phyloP scores from a whole-genome alignment of 1,140 invertebrate species.

The Drosophila obscura region DNA sequence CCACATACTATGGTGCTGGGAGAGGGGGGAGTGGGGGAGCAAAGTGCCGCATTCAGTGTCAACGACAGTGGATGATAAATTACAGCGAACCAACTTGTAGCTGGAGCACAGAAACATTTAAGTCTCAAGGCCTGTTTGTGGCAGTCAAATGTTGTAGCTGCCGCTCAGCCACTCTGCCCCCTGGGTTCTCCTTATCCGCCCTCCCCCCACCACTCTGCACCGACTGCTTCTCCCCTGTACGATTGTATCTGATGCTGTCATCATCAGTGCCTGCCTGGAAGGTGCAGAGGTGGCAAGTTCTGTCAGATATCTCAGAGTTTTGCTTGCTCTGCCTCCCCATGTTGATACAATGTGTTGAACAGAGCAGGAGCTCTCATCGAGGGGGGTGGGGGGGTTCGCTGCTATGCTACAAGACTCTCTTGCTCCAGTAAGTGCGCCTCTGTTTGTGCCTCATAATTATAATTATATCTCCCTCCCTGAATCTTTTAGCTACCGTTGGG shows the following conservation, averaged over 20 bases:
- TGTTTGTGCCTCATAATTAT: conserved; percentile 36
- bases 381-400: neutral
- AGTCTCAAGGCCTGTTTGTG: conserved; percentile 53
- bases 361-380: neutral
- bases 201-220: conserved; percentile 1
- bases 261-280: neutral
- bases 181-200: neutral
- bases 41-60: conserved; percentile 9
- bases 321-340: conserved; percentile 38
- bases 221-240: neutral
- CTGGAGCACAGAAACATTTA: conserved; percentile 33
- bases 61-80: conserved; percentile 49
- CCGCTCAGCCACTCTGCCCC: neutral
- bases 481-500: conserved; percentile 58
- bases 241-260: conserved; percentile 5
- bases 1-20: neutral
- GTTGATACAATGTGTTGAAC: conserved; percentile 59
- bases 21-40: no score
- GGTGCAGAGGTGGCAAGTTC: conserved; percentile 55
- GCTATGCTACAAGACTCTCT: neutral
- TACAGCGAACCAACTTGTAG: conserved; percentile 14
- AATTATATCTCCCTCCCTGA: conserved; percentile 29
- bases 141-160: conserved; percentile 44
- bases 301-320: conserved; percentile 34
- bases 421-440: neutral